phyloP scores from a whole-genome alignment of 2,888 invertebrate species.

The Charanyca ferruginea region DNA sequence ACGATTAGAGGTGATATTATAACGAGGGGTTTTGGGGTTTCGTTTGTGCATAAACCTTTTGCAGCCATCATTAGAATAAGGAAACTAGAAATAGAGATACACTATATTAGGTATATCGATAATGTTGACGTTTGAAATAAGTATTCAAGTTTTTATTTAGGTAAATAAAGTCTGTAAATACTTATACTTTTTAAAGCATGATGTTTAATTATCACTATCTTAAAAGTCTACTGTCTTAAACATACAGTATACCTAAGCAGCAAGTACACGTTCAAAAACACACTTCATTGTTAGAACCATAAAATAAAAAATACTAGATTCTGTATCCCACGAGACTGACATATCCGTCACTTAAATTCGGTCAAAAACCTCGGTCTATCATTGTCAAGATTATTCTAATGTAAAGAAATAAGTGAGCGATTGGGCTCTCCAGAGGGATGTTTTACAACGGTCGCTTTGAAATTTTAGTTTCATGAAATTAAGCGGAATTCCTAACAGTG shows the following conservation, averaged over 20 bases:
- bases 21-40: constrained; percentile 51
- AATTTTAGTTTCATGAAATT: constrained; percentile 29
- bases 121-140: too few species aligned
- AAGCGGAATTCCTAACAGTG: neutral
- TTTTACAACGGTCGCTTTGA: constrained; percentile 27
- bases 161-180: too few species aligned
- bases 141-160: too few species aligned
- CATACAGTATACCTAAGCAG: too few species aligned
- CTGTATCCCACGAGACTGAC: neutral
- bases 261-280: neutral
- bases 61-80: constrained; percentile 47
- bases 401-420: constrained; percentile 54
- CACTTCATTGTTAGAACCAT: neutral
- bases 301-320: constrained; percentile 2
- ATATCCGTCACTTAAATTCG: constrained; percentile 44
- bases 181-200: too few species aligned
- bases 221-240: too few species aligned
- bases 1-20: constrained; percentile 45
- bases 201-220: too few species aligned
- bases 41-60: constrained; percentile 51
- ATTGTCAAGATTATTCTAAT: constrained; percentile 50
- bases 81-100: constrained; percentile 31
- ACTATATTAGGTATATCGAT: neutral
- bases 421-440: constrained; percentile 32
- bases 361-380: constrained; percentile 35